phyloP scores from a whole-genome alignment of 2,888 invertebrate genomes.

The Lamproptera curius region DNA sequence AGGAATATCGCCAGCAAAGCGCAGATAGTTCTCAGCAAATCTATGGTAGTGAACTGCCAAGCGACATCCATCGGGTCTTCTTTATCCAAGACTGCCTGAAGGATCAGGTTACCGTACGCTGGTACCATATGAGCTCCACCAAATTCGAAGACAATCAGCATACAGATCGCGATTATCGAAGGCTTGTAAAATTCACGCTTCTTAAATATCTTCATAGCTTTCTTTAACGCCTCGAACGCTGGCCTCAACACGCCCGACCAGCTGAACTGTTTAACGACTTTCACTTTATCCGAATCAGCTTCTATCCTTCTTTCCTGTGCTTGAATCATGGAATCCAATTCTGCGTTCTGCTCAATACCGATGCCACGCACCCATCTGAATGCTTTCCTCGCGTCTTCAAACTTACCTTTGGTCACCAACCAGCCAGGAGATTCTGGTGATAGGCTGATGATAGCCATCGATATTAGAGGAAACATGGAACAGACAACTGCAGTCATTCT shows the following conservation, averaged over 20 bases:
- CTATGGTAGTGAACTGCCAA: slow-evolving; percentile 81
- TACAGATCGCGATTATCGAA: slow-evolving; percentile 64
- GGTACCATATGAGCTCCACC: slow-evolving; percentile 71
- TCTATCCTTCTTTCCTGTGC: slow-evolving; percentile 52
- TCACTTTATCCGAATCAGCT: slow-evolving; percentile 38
- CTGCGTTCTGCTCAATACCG: slow-evolving; percentile 59
- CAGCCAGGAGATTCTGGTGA: slow-evolving; percentile 83
- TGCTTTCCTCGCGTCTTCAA: slow-evolving; percentile 76
- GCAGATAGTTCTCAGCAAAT: slow-evolving; percentile 79
- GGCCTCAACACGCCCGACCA: slow-evolving; percentile 45
- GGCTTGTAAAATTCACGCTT: slow-evolving; percentile 70
- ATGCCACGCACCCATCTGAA: slow-evolving; percentile 80
- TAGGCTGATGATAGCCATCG: slow-evolving; percentile 61
- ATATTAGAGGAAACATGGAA: slow-evolving; percentile 67
- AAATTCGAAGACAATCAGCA: slow-evolving; percentile 69
- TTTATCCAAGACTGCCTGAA: slow-evolving; percentile 60
- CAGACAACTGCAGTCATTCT: slow-evolving; percentile 76
- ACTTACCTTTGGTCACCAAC: slow-evolving; percentile 79
- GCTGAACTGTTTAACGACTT: slow-evolving; percentile 33
- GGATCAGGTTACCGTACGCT: slow-evolving; percentile 65
- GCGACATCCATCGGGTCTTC: slow-evolving; percentile 52
- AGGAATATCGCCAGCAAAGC: slow-evolving; percentile 76
- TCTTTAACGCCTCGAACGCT: slow-evolving; percentile 44
- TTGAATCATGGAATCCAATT: slow-evolving; percentile 60
- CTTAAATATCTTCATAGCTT: slow-evolving; percentile 58